Conservation (phyloP, 2,797 vertebrate genomes). For the Sebastes trivittatus region DNA sequence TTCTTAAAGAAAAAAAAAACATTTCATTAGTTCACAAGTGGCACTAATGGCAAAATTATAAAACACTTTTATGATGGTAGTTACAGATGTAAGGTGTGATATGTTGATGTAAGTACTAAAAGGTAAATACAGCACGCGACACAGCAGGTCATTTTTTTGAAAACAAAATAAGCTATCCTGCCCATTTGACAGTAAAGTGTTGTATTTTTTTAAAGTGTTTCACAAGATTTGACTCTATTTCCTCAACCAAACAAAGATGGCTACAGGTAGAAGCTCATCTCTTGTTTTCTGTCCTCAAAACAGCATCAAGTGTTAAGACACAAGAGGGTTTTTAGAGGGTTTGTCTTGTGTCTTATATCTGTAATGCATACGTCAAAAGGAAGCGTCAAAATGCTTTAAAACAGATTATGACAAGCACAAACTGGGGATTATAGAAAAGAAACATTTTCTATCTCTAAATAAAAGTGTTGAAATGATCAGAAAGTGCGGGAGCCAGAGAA, state of each 20-base stretch:
- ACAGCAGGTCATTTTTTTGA: no score
- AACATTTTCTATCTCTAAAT: not conserved
- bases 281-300: not conserved
- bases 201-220: not conserved
- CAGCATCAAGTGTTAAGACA: not conserved
- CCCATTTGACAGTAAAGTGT: not conserved
- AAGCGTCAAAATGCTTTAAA: not conserved
- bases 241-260: not conserved
- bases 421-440: not conserved
- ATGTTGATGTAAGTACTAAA: not conserved
- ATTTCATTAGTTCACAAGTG: no score
- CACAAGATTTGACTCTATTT: not conserved
- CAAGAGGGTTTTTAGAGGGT: not conserved
- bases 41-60: no score
- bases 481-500: not conserved
- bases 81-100: not conserved
- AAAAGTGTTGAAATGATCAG: not conserved
- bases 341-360: not conserved
- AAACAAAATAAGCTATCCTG: not conserved
- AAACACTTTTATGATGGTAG: not conserved
- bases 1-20: no score
- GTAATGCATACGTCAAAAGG: not conserved
- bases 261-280: not conserved
- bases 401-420: not conserved
- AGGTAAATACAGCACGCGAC: not conserved